Evolutionary conservation across 2,113 vertebrate species (phyloP), one percentile per base, ranked within the genome.

Genomic region (Corydoras sp.): DNA sequence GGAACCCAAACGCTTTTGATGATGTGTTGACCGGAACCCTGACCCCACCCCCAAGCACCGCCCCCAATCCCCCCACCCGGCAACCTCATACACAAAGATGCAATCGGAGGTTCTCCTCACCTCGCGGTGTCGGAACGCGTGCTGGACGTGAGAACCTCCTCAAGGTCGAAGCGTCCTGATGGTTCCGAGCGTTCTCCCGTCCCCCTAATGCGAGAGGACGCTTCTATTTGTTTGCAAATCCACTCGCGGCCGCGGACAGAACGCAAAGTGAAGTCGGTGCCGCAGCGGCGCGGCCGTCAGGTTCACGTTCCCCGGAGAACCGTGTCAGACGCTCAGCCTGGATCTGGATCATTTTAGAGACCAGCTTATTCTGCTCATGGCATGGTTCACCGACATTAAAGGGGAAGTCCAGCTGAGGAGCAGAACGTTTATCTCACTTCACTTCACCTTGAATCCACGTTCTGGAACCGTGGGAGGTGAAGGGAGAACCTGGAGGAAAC

Each of bases 131-230:
- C 14, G 12, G 43, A 53, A 9, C 3, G 14, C 55, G 14, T 0
- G 12, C 18, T 3, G 5, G 9, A 10, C 15, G 53, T 55, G 65
- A 6, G 35, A 56, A 51, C 29, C 62, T 79, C 79, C 55, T 58
- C 50, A 74, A 77, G 73, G 80, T 43, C 55, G 8, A 74, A 76
- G 49, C 53, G 64, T 35, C 11, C 15, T 11, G 18, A 66, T 62
- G 76, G 78, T 77, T 80, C 68, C 68, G 58, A 67, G 63, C 69
- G 18, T 54, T 14, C 68, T 51, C 51, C 30, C 50, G 18, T 63
- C 14, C n/a, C 24, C 72, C 79, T 86, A 76, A 85, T 85, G 79
- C 72, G 69, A 82, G 77, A 81, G 76, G 82, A 85, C 80, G 75
- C 69, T 61, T 68, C 55, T 81, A 58, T 85, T 85, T 85, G 79